A percentile compares a stretch with the other conserved stretches of the same genome.
These are phyloP conservation scores for Pachycephala philippinensis DNA, from an alignment of 2,113 vertebrate genomes.

Conservation along the genomic window DNA sequence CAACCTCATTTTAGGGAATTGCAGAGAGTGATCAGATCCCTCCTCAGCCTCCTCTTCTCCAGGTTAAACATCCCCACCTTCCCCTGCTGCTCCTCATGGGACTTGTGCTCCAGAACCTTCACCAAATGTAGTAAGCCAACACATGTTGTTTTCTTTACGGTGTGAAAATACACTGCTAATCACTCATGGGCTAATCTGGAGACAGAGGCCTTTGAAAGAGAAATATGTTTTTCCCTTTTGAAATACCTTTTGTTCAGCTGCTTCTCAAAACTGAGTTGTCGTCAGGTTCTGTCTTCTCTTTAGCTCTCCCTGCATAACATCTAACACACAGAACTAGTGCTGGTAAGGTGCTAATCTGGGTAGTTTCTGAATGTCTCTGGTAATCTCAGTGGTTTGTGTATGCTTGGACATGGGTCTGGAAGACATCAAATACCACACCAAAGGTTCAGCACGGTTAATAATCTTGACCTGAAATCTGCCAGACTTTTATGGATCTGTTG, in stretches of 20 bases:
- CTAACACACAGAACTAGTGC: neutral
- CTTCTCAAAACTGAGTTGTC: neutral
- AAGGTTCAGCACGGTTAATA: neutral
- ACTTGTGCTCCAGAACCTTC: neutral
- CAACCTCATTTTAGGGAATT: neutral
- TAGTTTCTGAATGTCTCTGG: neutral
- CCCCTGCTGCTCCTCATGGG: neutral
- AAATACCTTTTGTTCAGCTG: neutral
- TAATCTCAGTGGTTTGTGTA: neutral
- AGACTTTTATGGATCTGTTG: neutral
- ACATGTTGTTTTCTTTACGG: neutral
- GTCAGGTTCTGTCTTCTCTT: neutral
- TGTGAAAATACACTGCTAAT: neutral
- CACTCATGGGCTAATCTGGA: accelerated
- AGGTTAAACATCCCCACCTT: neutral
- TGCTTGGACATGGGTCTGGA: neutral
- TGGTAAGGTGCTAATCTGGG: neutral
- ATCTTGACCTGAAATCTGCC: neutral
- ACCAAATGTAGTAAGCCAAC: neutral
- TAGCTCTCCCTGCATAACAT: neutral
- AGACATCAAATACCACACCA: neutral
- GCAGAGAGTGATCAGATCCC: neutral
- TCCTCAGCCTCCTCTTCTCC: neutral
- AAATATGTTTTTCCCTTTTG: neutral
- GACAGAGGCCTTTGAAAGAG: neutral